Conservation (phyloP, 92 coral and sea anemone species). For the Phenganax subtilis region DNA sequence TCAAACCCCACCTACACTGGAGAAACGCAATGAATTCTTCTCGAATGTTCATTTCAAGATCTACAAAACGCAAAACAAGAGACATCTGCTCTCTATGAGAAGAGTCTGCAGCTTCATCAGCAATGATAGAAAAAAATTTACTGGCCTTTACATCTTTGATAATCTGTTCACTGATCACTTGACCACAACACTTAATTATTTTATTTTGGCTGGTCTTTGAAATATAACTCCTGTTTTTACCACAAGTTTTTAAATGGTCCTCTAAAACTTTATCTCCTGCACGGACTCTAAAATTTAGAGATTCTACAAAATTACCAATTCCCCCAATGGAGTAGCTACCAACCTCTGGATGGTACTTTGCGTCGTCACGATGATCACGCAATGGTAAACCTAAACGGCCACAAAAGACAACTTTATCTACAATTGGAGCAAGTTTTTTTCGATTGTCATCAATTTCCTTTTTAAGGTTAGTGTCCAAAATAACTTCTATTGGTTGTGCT, state of each 20-base stretch:
- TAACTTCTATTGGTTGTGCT: background rate
- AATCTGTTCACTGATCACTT: constrained; percentile 11
- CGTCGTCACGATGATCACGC: constrained; percentile 21
- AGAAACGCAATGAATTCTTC: background rate
- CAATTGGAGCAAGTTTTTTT: no score
- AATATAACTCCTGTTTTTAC: constrained; percentile 13
- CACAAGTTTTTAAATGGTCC: constrained; percentile 23
- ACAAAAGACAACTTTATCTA: constrained; percentile 4
- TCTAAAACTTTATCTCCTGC: constrained; percentile 33
- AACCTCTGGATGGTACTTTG: constrained; percentile 17
- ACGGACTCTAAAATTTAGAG: constrained; percentile 30
- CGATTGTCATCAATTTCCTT: background rate
- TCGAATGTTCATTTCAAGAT: background rate
- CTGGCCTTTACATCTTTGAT: background rate
- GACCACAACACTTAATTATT: background rate
- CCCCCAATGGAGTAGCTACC: background rate
- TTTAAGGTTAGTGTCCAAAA: background rate
- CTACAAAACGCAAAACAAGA: constrained; percentile 3
- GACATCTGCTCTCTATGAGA: background rate
- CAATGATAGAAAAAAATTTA: constrained; percentile 21
- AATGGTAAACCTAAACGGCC: constrained; percentile 1
- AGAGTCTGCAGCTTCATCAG: no score
- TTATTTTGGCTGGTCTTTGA: constrained; percentile 16
- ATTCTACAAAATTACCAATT: background rate
- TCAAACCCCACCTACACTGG: constrained; percentile 17